Conservation (phyloP, 2,797 vertebrate genomes). For the Eptatretus atami region DNA sequence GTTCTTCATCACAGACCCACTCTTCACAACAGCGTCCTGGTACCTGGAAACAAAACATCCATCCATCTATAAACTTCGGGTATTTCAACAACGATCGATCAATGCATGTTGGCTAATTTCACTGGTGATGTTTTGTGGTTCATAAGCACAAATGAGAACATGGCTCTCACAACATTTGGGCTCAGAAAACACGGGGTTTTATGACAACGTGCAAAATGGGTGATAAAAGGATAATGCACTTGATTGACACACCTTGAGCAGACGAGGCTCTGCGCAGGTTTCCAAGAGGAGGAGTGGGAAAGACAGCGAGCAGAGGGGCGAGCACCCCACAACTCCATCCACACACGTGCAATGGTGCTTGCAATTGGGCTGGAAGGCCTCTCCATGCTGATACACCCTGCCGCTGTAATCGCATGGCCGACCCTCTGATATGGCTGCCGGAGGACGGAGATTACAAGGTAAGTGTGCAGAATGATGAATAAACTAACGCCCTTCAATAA, state of each 20-base stretch:
- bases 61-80: too few relatives aligned
- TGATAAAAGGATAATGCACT: too few relatives aligned
- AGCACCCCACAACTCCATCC: constrained; percentile 74
- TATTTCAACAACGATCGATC: too few relatives aligned
- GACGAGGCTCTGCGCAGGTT: constrained; percentile 61
- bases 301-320: constrained; percentile 68
- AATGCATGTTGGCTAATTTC: too few relatives aligned
- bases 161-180: too few relatives aligned
- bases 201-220: too few relatives aligned
- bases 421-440: constrained; percentile 70
- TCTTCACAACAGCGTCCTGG: constrained; percentile 82
- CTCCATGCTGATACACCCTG: constrained; percentile 93
- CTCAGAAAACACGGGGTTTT: too few relatives aligned
- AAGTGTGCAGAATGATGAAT: not conserved
- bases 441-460: constrained; percentile 9
- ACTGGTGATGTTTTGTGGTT: too few relatives aligned
- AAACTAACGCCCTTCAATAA: too few relatives aligned
- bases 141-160: too few relatives aligned
- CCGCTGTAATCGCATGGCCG: constrained; percentile 94
- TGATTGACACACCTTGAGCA: constrained; percentile 33
- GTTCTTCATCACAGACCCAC: constrained; percentile 47
- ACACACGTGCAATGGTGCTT: constrained; percentile 99
- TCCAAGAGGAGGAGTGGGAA: constrained; percentile 31
- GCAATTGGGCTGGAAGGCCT: constrained; percentile 96
- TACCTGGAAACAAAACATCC: constrained; percentile 12